phyloP scores from a whole-genome alignment of 2,113 vertebrate species.

The Cygnus atratus region DNA sequence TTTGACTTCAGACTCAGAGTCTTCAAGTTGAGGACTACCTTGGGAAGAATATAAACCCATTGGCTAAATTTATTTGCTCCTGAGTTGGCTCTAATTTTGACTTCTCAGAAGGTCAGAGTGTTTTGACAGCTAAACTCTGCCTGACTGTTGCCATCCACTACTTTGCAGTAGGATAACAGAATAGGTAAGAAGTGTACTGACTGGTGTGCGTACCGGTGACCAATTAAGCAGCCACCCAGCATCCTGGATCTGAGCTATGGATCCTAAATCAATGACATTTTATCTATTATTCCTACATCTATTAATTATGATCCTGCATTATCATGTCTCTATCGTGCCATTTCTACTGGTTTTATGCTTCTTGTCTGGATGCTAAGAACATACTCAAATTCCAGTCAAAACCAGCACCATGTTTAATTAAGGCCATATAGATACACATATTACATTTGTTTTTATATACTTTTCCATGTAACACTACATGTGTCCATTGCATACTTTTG shows the following conservation, averaged over 20 bases:
- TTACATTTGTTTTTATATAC: neutral
- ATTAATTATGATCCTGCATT: neutral
- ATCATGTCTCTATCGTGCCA: neutral
- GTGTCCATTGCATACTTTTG: neutral
- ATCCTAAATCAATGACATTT: neutral
- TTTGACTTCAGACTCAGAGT: neutral
- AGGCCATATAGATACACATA: neutral
- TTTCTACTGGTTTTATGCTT: neutral
- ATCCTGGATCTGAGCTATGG: neutral
- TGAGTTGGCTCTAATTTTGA: neutral
- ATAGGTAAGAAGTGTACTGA: accelerated
- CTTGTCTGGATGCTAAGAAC: neutral
- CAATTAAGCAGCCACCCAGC: neutral
- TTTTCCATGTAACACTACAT: neutral
- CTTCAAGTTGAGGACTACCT: neutral
- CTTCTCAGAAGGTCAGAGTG: neutral
- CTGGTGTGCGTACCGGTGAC: neutral
- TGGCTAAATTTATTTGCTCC: neutral
- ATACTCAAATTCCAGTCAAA: neutral
- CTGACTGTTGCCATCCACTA: neutral
- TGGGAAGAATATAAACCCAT: neutral
- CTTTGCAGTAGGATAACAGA: neutral
- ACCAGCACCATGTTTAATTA: neutral
- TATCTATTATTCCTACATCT: neutral
- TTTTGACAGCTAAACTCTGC: neutral